Conservation (phyloP, 2,797 vertebrate genomes). For the Molothrus aeneus region DNA sequence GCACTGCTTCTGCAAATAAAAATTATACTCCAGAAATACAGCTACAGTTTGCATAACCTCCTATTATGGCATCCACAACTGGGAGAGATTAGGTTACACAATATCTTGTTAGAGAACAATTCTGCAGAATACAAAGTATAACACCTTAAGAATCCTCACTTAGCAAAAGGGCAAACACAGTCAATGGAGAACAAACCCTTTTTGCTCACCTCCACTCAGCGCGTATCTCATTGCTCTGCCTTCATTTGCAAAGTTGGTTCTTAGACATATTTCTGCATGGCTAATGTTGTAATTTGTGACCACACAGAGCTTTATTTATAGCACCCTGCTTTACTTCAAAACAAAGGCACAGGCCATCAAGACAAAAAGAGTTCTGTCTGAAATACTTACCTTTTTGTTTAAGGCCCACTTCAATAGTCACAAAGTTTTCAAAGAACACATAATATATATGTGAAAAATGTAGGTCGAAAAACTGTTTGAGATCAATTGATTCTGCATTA, state of each 20-base stretch:
- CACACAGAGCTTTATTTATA: background rate
- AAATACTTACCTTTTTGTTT: constrained; percentile 92
- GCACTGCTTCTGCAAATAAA: background rate
- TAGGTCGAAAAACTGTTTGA: constrained; percentile 96
- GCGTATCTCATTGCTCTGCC: background rate
- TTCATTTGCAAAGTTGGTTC: background rate
- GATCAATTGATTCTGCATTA: constrained; percentile 92
- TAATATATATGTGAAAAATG: constrained; percentile 99
- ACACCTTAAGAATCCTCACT: background rate
- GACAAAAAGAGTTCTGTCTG: background rate
- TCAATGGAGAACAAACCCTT: background rate
- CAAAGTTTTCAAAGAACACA: constrained; percentile 99
- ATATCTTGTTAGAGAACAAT: background rate
- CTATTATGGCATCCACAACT: background rate
- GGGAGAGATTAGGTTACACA: background rate
- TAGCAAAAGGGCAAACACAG: background rate
- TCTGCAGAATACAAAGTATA: background rate
- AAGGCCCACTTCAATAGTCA: constrained; percentile 95
- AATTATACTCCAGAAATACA: background rate
- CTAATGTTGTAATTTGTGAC: background rate
- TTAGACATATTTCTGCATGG: background rate
- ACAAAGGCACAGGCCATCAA: background rate
- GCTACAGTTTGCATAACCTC: background rate
- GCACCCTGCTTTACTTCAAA: background rate
- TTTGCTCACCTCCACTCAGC: background rate